Evolutionary conservation across 2,113 vertebrate genomes (phyloP).

Genomic region (Quiscalus mexicanus): DNA sequence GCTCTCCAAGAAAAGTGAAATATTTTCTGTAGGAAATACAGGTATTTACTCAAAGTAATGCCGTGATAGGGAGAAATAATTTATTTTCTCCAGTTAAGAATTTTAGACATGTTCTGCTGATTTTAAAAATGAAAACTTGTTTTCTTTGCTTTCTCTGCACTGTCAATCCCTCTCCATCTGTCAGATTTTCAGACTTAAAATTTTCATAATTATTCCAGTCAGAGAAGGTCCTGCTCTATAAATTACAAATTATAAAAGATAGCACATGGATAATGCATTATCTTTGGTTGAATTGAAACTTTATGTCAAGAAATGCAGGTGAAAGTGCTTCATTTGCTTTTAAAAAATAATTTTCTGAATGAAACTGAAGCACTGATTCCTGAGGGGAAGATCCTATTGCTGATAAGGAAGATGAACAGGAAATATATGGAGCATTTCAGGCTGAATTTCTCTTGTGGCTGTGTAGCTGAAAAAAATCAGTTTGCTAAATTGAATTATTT

Average conservation of each 20-base stretch:
- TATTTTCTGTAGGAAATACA: not conserved
- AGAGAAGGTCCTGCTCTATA: not conserved
- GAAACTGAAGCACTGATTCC: not conserved
- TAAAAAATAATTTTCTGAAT: not conserved
- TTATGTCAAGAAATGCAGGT: not conserved
- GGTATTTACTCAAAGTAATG: not conserved
- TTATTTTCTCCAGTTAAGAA: not conserved
- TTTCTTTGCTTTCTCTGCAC: not conserved
- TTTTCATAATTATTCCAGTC: not conserved
- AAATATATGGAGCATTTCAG: not conserved
- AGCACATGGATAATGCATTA: not conserved
- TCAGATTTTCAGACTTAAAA: not conserved
- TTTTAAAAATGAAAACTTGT: not conserved
- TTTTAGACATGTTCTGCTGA: not conserved
- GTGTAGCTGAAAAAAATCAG: not conserved
- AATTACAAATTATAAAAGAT: not conserved
- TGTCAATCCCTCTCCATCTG: not conserved
- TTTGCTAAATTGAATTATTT: not conserved
- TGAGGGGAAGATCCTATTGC: not conserved
- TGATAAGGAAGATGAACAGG: not conserved
- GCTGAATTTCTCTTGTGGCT: not conserved
- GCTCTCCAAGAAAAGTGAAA: not conserved
- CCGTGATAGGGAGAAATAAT: not conserved
- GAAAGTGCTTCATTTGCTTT: not conserved
- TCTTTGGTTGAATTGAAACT: not conserved